Percentiles rank a stretch among this genome's conserved stretches.
Evolutionary conservation across 2,113 vertebrate genomes (phyloP).

Genomic region (Rhombomys opimus): DNA sequence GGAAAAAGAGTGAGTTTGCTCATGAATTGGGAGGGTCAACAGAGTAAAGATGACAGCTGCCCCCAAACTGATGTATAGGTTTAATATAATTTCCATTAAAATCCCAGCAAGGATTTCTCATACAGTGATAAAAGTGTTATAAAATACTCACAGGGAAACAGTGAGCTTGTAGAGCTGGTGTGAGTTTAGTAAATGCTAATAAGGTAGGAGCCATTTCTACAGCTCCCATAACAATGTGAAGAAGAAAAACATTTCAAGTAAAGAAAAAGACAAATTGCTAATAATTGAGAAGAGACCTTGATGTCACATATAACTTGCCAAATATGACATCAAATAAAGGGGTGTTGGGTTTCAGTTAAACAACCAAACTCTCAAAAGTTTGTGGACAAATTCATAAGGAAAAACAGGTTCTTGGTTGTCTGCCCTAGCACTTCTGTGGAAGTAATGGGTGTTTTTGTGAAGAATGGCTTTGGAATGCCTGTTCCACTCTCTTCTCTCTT

Average conservation of each 20-base stretch:
- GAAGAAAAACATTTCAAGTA: neutral
- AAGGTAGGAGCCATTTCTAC: neutral
- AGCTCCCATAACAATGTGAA: neutral
- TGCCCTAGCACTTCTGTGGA: neutral
- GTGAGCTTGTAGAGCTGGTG: neutral
- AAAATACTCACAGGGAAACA: neutral
- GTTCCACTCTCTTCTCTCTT: neutral
- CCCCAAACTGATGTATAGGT: neutral
- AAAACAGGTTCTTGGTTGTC: neutral
- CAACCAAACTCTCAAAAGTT: neutral
- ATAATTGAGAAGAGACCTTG: neutral
- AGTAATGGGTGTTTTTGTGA: neutral
- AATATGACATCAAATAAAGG: neutral
- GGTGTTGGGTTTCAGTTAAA: neutral
- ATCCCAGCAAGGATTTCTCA: neutral
- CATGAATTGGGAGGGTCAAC: neutral
- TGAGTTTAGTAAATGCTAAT: neutral
- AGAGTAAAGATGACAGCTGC: neutral
- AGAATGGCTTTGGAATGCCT: neutral
- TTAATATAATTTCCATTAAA: conserved; percentile 34
- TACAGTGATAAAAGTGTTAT: neutral
- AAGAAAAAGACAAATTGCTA: neutral
- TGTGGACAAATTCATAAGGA: neutral
- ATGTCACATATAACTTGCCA: neutral
- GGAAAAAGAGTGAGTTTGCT: neutral